Evolutionary conservation across 2,113 vertebrate genomes (phyloP).

Genomic region (Stigmatopora argus): DNA sequence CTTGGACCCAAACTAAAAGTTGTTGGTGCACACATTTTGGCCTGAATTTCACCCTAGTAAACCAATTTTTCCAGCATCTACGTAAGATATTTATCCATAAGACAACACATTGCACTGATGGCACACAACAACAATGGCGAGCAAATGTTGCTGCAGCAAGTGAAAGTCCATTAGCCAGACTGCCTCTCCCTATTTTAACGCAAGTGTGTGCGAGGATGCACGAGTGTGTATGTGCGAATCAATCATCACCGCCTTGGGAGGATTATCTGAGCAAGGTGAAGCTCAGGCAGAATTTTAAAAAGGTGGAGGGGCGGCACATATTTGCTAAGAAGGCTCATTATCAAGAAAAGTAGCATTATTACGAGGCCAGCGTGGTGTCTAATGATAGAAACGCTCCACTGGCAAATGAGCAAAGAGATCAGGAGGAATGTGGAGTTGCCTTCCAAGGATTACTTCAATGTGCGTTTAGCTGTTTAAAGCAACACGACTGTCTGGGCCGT

Average conservation of each 20-base stretch:
- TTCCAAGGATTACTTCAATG: neutral
- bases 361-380: neutral
- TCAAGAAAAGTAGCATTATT: neutral
- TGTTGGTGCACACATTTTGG: no score
- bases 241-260: slow-evolving; percentile 48
- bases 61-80: no score
- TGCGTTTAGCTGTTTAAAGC: neutral
- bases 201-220: slow-evolving; percentile 12
- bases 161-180: slow-evolving; percentile 40
- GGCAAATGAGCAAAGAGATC: neutral
- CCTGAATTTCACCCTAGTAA: no score
- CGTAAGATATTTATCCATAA: neutral
- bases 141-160: slow-evolving; percentile 44
- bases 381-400: neutral
- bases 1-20: no score
- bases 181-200: slow-evolving; percentile 29
- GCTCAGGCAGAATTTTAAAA: slow-evolving; percentile 45
- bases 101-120: neutral
- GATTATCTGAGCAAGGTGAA: slow-evolving; percentile 57
- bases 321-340: slow-evolving; percentile 50
- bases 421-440: neutral
- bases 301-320: slow-evolving; percentile 23
- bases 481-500: neutral
- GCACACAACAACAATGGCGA: slow-evolving; percentile 23
- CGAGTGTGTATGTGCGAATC: slow-evolving; percentile 22